Evolutionary conservation across 2,888 invertebrate species (phyloP).

Genomic region (Scaptomyza flava): DNA sequence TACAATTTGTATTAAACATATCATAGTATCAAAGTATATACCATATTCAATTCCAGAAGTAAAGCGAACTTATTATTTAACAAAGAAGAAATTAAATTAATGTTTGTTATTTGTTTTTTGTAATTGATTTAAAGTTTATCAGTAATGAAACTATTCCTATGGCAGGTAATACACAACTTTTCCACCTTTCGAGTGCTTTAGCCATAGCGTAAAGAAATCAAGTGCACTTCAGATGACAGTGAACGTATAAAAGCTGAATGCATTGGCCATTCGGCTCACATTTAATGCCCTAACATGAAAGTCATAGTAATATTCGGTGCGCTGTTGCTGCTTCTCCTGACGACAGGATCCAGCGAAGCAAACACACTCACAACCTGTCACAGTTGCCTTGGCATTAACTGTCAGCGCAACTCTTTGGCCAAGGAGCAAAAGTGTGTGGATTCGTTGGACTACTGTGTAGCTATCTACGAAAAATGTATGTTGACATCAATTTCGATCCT

Average conservation of each 20-base stretch:
- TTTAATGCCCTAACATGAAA: conserved; percentile 53
- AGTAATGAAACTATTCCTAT: conserved; percentile 2
- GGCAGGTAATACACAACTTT: conserved; percentile 7
- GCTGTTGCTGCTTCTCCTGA: conserved; percentile 35
- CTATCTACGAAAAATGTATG: conserved; percentile 80
- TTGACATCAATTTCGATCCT: not conserved
- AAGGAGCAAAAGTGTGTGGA: conserved; percentile 70
- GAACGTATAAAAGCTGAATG: conserved; percentile 58
- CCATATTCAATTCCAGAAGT: no score
- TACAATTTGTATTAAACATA: no score
- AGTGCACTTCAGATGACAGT: conserved; percentile 48
- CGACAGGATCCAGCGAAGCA: conserved; percentile 47
- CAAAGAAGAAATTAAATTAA: not conserved
- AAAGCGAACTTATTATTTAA: no score
- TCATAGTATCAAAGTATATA: no score
- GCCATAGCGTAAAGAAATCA: conserved; percentile 6
- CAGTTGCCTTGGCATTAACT: conserved; percentile 79
- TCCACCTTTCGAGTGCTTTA: conserved; percentile 30
- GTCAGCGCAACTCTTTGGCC: conserved; percentile 67
- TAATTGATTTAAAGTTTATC: conserved; percentile 9
- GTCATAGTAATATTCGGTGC: conserved; percentile 34
- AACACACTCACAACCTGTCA: conserved; percentile 71
- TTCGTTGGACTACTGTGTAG: conserved; percentile 81
- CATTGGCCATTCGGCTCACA: conserved; percentile 33
- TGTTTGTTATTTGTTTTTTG: not conserved